Conservation (phyloP, 2,797 vertebrate genomes). For the Acanthopagrus latus region DNA sequence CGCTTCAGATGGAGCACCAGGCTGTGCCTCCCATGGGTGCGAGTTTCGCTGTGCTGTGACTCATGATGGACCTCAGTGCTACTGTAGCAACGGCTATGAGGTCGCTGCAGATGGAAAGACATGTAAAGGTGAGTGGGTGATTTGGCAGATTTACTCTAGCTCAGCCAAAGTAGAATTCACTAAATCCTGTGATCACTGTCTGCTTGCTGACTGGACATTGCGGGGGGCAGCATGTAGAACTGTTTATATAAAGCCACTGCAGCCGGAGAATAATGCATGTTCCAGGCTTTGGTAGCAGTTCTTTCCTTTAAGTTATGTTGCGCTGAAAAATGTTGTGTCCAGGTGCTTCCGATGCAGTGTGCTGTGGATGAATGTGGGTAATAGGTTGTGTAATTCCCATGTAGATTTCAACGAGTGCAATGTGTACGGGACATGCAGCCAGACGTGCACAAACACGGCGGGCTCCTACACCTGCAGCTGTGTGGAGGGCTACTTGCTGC, state of each 20-base stretch:
- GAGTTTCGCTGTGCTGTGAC: constrained; percentile 92
- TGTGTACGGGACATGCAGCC: constrained; percentile 94
- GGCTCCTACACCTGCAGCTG: constrained; percentile 95
- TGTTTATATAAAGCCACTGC: not conserved
- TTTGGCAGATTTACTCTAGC: constrained; percentile 32
- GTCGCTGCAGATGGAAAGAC: constrained; percentile 90
- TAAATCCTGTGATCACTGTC: constrained; percentile 23
- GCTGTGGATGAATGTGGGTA: not conserved
- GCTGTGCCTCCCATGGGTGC: constrained; percentile 88
- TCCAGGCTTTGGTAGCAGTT: not conserved
- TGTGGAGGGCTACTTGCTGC: constrained; percentile 95
- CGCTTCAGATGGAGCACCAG: constrained; percentile 84
- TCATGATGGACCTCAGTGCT: constrained; percentile 89
- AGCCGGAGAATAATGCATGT: not conserved
- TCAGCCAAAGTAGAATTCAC: constrained; percentile 13
- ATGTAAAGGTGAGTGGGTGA: constrained; percentile 91
- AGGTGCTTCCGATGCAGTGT: not conserved
- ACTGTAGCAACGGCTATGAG: constrained; percentile 92
- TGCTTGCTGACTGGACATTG: constrained; percentile 1
- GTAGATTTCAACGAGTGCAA: constrained; percentile 96
- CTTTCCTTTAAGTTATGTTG: not conserved
- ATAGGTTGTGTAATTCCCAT: not conserved
- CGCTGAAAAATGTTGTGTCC: not conserved
- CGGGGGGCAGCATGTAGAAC: not conserved
- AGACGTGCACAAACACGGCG: constrained; percentile 92